These are phyloP conservation scores for Miichthys miiuy DNA, from an alignment of 2,797 vertebrate genomes.

Conservation along the genomic window DNA sequence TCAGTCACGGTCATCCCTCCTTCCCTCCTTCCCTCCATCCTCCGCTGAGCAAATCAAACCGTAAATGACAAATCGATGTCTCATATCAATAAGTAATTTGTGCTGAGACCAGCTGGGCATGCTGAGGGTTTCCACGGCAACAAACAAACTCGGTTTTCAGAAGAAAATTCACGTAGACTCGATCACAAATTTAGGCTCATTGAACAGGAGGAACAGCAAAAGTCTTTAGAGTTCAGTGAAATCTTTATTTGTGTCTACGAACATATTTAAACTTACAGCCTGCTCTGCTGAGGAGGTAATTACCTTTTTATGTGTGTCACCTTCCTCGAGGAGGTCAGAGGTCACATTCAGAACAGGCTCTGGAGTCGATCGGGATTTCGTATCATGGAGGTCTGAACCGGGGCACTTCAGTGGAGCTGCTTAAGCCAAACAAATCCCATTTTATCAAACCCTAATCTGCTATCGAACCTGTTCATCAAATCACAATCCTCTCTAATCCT, in stretches of 20 bases:
- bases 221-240: too few relatives aligned
- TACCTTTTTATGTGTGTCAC: not conserved
- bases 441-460: not conserved
- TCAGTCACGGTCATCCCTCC: not conserved
- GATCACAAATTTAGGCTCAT: not conserved
- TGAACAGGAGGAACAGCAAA: too few relatives aligned
- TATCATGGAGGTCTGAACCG: conserved; percentile 1
- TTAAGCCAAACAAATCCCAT: not conserved
- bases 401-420: not conserved
- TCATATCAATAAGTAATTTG: conserved; percentile 51
- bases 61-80: conserved; percentile 36
- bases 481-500: not conserved
- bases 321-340: too few relatives aligned
- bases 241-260: too few relatives aligned
- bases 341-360: not conserved
- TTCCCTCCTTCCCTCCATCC: not conserved
- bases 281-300: not conserved
- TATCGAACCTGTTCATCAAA: not conserved
- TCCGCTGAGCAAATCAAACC: not conserved
- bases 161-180: not conserved
- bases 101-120: not conserved
- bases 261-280: too few relatives aligned
- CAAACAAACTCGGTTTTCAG: conserved; percentile 1
- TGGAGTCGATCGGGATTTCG: not conserved
- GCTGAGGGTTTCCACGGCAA: conserved; percentile 18